These are phyloP conservation scores for Malacoctenus gilli DNA, from an alignment of 2,797 vertebrate genomes.

Conservation along the genomic window DNA sequence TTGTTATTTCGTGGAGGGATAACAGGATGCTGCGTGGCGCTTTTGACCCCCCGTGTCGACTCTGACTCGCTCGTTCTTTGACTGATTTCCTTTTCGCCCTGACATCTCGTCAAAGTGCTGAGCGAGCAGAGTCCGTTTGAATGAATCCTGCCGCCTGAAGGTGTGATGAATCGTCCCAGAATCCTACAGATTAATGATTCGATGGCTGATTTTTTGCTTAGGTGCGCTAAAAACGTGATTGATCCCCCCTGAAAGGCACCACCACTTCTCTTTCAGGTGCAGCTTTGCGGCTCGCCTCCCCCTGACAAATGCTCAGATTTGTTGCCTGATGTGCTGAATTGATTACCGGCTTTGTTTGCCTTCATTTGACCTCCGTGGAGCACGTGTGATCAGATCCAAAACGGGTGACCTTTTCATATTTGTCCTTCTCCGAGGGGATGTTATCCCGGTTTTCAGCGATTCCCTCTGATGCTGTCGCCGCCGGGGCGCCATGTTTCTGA, in stretches of 20 bases:
- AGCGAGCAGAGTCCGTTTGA: slow-evolving; percentile 29
- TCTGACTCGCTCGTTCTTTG: slow-evolving; percentile 14
- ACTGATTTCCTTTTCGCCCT: slow-evolving; percentile 39
- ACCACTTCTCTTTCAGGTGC: slow-evolving; percentile 7
- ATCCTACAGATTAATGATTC: slow-evolving; percentile 16
- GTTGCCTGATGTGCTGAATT: slow-evolving; percentile 18
- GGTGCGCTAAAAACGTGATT: neutral
- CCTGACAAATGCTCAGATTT: slow-evolving; percentile 31
- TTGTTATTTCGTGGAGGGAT: neutral
- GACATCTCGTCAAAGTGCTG: slow-evolving; percentile 22
- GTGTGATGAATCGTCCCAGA: slow-evolving; percentile 19
- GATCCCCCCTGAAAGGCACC: neutral
- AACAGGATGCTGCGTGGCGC: neutral
- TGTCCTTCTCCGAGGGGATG: slow-evolving; percentile 40
- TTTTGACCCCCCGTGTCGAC: slow-evolving; percentile 10
- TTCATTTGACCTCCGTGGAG: slow-evolving; percentile 31
- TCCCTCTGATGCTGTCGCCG: slow-evolving; percentile 63
- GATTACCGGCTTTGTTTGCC: slow-evolving; percentile 40
- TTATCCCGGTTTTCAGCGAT: slow-evolving; percentile 27
- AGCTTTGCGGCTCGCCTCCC: slow-evolving; percentile 1
- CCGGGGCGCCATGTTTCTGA: slow-evolving; percentile 70
- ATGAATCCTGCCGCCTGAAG: slow-evolving; percentile 23
- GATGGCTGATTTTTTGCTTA: slow-evolving; percentile 25
- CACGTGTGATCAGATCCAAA: slow-evolving; percentile 54
- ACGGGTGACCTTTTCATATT: slow-evolving; percentile 53